These are phyloP conservation scores for Microcebus griseorufus DNA, from an alignment of 2,113 vertebrate genomes.

Conservation along the genomic window DNA sequence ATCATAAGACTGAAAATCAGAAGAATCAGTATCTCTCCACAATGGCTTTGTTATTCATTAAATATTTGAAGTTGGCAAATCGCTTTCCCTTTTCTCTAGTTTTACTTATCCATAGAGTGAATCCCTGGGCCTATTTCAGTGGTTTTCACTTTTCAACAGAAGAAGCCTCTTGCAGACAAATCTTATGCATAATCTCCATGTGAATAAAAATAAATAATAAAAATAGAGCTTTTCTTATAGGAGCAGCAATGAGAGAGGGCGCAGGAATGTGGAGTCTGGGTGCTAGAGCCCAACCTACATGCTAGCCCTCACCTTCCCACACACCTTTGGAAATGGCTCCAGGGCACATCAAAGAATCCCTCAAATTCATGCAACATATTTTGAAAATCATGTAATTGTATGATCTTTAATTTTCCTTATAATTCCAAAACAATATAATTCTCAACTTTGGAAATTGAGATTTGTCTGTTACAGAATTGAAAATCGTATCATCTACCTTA, in stretches of 20 bases:
- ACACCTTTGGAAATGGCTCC: not conserved
- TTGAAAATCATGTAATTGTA: not conserved
- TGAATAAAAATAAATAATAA: not conserved
- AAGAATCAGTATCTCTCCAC: not conserved
- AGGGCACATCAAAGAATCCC: not conserved
- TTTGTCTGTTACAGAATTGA: not conserved
- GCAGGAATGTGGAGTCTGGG: rapidly evolving
- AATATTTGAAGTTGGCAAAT: not conserved
- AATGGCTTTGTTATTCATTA: not conserved
- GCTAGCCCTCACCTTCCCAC: not conserved
- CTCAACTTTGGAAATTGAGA: not conserved
- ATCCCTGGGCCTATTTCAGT: not conserved
- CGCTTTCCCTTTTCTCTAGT: not conserved
- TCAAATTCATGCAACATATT: not conserved
- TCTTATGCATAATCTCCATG: not conserved
- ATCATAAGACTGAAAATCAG: not conserved
- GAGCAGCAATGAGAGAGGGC: not conserved
- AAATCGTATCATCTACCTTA: not conserved
- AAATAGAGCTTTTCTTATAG: not conserved
- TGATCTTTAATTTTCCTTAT: not conserved
- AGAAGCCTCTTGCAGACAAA: conserved; percentile 2
- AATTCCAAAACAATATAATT: not conserved
- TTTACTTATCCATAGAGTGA: not conserved
- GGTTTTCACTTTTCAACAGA: not conserved
- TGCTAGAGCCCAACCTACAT: not conserved